Base-by-base conservation (phyloP, 1,140 invertebrate species). In the Drosophila teissieri region DNA sequence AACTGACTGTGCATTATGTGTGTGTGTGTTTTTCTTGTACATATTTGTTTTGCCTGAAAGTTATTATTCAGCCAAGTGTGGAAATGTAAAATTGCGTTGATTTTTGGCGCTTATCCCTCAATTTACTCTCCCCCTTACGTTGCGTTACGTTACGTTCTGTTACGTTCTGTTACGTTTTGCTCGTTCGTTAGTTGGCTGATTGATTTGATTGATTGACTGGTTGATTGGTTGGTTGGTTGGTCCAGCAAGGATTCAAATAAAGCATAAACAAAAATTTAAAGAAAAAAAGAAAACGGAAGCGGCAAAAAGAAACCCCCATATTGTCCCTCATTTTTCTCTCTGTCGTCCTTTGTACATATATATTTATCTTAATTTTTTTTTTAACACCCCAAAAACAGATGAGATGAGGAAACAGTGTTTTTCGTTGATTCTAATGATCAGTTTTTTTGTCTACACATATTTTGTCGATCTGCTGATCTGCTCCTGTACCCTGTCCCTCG, bases 251-350 rank as follows among this genome's bases (percentile, higher is more conserved):
- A 75, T 53, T 61, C 31, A 48, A 57, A 62, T 46, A 17, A 64
- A 42, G 24, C 27, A 57, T 4, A 52, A 22, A 14, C 6, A 42
- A 62, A 45, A 77, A 60, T 52, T 51, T 10, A 19, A 48, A 44
- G 19, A 19, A 19, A 19, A 19, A 3, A 34, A 49, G 17, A 31
- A 68, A 45, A 68, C 60, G 69, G 44, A 80, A 61, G 61, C 67
- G 54, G 70, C 49, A 61, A 68, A 68, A 36, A 46, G 46, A 68
- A 68, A 76, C 68, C 62, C 69, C 80, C 75, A 44, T 75, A 86
- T 91, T 82, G 90, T 91, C 85, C 90, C 85, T 91, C 81, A 82
- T 73, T 76, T 52, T 36, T 65, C 55, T 61, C 44, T 75, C 48
- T 64, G 40, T 63, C 48, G 67, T 42, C 77, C 45, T 51, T 56